Evolutionary conservation across 64 coral and sea anemone species (phyloP).

Genomic region (Stichodactyla mertensii): DNA sequence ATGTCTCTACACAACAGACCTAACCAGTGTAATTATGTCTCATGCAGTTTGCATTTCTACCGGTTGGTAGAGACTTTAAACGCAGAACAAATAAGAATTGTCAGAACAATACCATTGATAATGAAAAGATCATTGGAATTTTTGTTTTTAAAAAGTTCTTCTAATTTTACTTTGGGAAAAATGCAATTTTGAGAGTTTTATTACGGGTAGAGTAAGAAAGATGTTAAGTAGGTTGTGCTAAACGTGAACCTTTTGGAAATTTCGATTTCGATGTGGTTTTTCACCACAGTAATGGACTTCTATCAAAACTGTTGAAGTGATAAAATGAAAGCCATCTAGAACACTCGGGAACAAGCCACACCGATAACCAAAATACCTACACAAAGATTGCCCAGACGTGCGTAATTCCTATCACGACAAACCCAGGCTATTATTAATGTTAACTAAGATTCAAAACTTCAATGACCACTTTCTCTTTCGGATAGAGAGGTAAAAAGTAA

Average conservation of each 20-base stretch:
- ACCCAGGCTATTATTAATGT: background rate
- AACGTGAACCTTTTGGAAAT: background rate
- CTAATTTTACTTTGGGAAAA: background rate
- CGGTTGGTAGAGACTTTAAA: background rate
- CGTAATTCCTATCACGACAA: no score
- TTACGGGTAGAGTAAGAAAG: background rate
- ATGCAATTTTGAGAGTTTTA: background rate
- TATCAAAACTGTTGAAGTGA: background rate
- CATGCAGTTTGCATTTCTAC: background rate
- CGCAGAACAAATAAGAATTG: background rate
- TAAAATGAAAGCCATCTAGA: background rate
- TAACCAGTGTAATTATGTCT: background rate
- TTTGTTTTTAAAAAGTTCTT: no score
- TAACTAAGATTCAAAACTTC: background rate
- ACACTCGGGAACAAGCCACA: no score
- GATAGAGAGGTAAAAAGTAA: background rate
- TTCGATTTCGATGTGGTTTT: background rate
- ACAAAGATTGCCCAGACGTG: no score
- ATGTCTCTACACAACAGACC: background rate
- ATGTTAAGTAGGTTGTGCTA: background rate
- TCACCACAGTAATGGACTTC: background rate
- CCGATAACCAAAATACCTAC: no score
- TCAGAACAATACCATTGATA: background rate
- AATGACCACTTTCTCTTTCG: background rate
- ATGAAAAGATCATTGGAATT: background rate